Evolutionary conservation across 2,888 invertebrate genomes (phyloP).

Genomic region (Clistopyga incitator): DNA sequence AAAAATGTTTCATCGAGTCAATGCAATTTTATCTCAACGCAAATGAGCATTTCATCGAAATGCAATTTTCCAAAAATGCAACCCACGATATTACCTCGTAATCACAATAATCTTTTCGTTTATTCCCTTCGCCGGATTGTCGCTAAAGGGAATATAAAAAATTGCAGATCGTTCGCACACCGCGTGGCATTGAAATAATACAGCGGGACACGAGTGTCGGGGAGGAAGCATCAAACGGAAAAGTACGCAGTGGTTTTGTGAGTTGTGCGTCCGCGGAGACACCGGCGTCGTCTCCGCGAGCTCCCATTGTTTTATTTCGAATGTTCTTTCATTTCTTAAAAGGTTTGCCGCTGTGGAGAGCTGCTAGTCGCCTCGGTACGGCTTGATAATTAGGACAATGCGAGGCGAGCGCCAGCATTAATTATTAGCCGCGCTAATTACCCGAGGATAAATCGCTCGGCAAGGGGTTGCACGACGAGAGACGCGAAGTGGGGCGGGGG

Average conservation of each 20-base stretch:
- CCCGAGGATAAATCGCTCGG: conserved; percentile 83
- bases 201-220: conserved; percentile 36
- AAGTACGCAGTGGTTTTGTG: conserved; percentile 8
- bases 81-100: no score
- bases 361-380: conserved; percentile 29
- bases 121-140: no score
- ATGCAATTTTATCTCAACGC: no score
- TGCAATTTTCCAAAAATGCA: no score
- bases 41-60: no score
- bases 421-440: conserved; percentile 84
- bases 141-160: no score
- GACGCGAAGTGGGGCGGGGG: conserved; percentile 46
- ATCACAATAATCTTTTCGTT: no score
- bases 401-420: conserved; percentile 80
- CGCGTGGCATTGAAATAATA: conserved; percentile 13
- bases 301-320: conserved; percentile 82
- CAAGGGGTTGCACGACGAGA: conserved; percentile 62
- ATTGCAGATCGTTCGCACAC: no score
- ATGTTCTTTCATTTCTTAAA: conserved; percentile 84
- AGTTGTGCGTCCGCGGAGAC: conserved; percentile 41
- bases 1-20: no score
- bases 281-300: conserved; percentile 50
- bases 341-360: conserved; percentile 78
- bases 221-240: conserved; percentile 31
- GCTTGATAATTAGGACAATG: conserved; percentile 84